Percentiles rank a stretch among this genome's conserved stretches.
phyloP scores from a whole-genome alignment of 1,140 invertebrate genomes.

The Piezodorus guildinii region DNA sequence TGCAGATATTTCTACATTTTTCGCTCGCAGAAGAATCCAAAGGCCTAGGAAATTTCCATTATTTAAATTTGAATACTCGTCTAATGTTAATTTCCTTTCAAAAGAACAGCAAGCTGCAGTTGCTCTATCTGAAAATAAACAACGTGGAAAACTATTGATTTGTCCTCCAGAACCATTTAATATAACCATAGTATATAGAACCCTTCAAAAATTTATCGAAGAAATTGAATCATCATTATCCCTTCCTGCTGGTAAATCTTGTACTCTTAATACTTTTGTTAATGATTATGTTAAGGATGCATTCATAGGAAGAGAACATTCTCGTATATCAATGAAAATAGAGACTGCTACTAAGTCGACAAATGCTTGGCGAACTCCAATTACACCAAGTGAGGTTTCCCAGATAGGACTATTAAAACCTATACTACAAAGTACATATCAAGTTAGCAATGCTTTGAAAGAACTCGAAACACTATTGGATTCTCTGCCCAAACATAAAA shows the following conservation, averaged over 20 bases:
- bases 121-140: constrained; percentile 14
- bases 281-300: constrained; percentile 63
- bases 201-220: constrained; percentile 59
- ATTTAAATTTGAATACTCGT: constrained; percentile 71
- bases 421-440: constrained; percentile 60
- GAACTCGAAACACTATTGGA: constrained; percentile 57
- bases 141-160: constrained; percentile 45
- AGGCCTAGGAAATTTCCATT: constrained; percentile 47
- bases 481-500: constrained; percentile 56
- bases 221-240: constrained; percentile 50
- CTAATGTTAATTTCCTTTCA: constrained; percentile 39
- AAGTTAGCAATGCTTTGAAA: constrained; percentile 54
- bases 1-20: constrained; percentile 51
- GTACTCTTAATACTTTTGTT: constrained; percentile 59
- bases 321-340: constrained; percentile 45
- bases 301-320: constrained; percentile 48
- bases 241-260: constrained; percentile 34
- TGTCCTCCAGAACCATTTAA: constrained; percentile 61
- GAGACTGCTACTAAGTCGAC: constrained; percentile 57
- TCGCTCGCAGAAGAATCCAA: constrained; percentile 50
- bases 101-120: not conserved
- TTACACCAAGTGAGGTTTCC: constrained; percentile 51
- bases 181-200: constrained; percentile 62
- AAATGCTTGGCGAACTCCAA: constrained; percentile 59
- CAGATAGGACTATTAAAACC: constrained; percentile 49